Percentiles rank a stretch among this genome's conserved stretches.
Evolutionary conservation across 2,797 vertebrate species (phyloP).

Genomic region (Enteromius unitaeniatus): DNA sequence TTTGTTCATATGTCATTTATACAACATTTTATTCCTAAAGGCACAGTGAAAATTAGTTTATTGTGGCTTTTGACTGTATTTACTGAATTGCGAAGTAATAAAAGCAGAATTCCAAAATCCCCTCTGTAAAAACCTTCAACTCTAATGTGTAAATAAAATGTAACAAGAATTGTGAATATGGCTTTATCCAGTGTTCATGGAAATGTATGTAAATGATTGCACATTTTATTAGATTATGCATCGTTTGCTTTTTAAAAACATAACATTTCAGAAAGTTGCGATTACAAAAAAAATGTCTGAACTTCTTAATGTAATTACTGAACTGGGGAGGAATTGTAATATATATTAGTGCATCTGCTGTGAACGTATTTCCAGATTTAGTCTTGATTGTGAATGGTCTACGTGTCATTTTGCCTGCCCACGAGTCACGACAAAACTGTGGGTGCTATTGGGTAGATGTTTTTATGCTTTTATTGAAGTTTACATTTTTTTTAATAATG

Average conservation of each 20-base stretch:
- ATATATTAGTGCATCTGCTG: neutral
- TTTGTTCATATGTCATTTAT: neutral
- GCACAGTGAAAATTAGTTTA: neutral
- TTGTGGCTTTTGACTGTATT: neutral
- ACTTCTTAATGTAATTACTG: neutral
- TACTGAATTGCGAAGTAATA: neutral
- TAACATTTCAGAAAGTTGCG: neutral
- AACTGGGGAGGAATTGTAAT: neutral
- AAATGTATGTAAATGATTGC: neutral
- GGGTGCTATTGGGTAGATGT: neutral
- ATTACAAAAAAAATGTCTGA: neutral
- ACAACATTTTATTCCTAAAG: neutral
- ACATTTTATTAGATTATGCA: neutral
- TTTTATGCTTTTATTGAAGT: neutral
- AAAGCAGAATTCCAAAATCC: neutral
- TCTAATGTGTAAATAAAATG: neutral
- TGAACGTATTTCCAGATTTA: conserved; percentile 23
- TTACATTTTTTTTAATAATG: neutral
- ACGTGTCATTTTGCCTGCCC: conserved; percentile 51
- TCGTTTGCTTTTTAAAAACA: neutral
- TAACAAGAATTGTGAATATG: too few relatives aligned
- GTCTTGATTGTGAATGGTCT: conserved; percentile 58
- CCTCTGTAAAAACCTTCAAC: too few relatives aligned
- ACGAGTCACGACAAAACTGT: neutral
- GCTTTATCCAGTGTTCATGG: neutral